Percentiles rank a stretch among this genome's conserved stretches.
Conservation (phyloP, 2,797 vertebrate genomes). For the Paguma larvata region DNA sequence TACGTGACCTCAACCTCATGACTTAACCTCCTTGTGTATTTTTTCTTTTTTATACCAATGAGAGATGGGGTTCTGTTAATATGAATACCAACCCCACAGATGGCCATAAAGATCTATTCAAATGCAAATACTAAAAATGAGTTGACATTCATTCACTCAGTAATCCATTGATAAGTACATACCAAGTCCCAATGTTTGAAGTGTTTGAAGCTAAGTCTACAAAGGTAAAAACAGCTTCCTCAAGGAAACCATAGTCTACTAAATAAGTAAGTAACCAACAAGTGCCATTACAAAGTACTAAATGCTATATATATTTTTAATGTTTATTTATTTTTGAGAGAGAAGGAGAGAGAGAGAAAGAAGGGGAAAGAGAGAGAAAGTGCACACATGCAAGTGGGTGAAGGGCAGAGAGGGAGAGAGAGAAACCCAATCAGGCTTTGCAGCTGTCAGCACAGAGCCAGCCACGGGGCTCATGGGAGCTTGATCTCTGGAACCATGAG, state of each 20-base stretch:
- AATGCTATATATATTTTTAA: not conserved
- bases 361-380: too few species aligned
- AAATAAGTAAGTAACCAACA: not conserved
- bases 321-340: too few species aligned
- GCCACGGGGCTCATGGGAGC: too few species aligned
- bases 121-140: conserved; percentile 52
- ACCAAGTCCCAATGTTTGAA: not conserved
- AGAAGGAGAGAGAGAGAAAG: too few species aligned
- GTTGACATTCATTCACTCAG: not conserved
- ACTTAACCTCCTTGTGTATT: not conserved
- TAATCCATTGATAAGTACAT: not conserved
- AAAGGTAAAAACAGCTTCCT: not conserved
- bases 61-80: not conserved
- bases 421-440: too few species aligned
- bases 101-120: not conserved
- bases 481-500: too few species aligned
- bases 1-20: not conserved
- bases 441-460: too few species aligned
- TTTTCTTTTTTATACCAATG: conserved; percentile 30
- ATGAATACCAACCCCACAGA: not conserved
- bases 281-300: not conserved
- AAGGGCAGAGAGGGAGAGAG: too few species aligned
- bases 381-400: too few species aligned
- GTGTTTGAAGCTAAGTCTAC: not conserved
- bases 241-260: not conserved